A percentile compares a stretch with the other conserved stretches of the same genome.
phyloP scores from a whole-genome alignment of 2,113 vertebrate species.

The Benitochromis conjunctus region DNA sequence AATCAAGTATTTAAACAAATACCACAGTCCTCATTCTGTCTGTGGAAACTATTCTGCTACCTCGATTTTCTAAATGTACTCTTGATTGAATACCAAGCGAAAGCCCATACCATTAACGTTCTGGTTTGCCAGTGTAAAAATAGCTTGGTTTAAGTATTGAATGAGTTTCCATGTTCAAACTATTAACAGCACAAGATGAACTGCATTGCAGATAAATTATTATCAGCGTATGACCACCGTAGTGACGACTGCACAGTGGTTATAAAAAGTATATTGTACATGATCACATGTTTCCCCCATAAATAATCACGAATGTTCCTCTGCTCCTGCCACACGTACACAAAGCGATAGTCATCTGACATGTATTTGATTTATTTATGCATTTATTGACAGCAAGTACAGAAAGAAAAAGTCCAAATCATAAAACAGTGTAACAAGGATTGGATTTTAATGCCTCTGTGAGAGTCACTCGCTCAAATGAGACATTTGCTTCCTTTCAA shows the following conservation, averaged over 20 bases:
- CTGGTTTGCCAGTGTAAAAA: not conserved
- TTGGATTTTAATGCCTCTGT: not conserved
- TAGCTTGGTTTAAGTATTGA: not conserved
- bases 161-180: not conserved
- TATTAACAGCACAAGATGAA: not conserved
- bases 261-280: not conserved
- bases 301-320: not conserved
- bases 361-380: slow-evolving; percentile 41
- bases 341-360: not conserved
- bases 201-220: not conserved
- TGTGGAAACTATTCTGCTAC: not conserved
- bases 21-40: not conserved
- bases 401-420: slow-evolving; percentile 38
- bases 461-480: not conserved
- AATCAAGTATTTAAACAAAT: not conserved
- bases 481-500: not conserved
- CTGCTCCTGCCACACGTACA: not conserved
- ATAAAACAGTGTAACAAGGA: slow-evolving; percentile 22
- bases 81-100: not conserved
- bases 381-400: slow-evolving; percentile 50
- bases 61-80: not conserved
- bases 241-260: not conserved
- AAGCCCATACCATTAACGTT: not conserved
- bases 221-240: not conserved
- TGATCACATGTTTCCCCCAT: not conserved